Percentiles rank a stretch among this genome's conserved stretches.
These are phyloP conservation scores for Meiosimyza platycephala DNA, from an alignment of 2,888 invertebrate species.

Conservation along the genomic window DNA sequence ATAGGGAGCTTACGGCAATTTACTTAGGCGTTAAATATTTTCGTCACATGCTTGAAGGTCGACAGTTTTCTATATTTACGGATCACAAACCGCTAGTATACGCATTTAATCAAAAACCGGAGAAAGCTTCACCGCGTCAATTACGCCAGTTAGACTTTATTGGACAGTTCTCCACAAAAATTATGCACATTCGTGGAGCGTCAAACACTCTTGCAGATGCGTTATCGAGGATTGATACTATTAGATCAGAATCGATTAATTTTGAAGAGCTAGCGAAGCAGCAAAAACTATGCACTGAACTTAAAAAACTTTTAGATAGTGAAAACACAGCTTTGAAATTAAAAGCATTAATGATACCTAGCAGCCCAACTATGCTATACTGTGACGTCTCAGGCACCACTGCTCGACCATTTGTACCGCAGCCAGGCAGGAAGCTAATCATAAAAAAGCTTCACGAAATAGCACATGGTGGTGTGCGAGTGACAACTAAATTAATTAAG, in stretches of 20 bases:
- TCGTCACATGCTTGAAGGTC: constrained; percentile 1
- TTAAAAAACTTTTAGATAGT: constrained; percentile 4
- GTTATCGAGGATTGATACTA: constrained; percentile 32
- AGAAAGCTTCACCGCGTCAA: constrained; percentile 30
- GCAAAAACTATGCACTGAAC: not conserved
- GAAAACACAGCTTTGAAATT: not conserved
- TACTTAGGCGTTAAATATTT: constrained; percentile 13
- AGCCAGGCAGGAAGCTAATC: not conserved
- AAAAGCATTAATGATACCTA: not conserved
- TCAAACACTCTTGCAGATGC: constrained; percentile 32
- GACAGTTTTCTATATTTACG: constrained; percentile 13
- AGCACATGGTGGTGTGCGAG: not conserved
- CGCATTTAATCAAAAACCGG: constrained; percentile 25
- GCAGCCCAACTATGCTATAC: not conserved
- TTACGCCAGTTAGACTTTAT: constrained; percentile 26
- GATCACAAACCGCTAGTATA: constrained; percentile 29
- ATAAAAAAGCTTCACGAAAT: not conserved
- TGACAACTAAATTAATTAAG: constrained; percentile 9
- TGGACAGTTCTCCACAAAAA: constrained; percentile 16
- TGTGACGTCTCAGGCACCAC: constrained; percentile 3
- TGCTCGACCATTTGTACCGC: not conserved
- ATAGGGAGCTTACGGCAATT: constrained; percentile 17
- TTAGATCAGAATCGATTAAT: not conserved
- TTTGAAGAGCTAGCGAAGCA: not conserved
- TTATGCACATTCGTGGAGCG: constrained; percentile 27